Evolutionary conservation across 1,140 invertebrate species (phyloP), one percentile per base, ranked within the genome.

Genomic region (Drosophila gunungcola): DNA sequence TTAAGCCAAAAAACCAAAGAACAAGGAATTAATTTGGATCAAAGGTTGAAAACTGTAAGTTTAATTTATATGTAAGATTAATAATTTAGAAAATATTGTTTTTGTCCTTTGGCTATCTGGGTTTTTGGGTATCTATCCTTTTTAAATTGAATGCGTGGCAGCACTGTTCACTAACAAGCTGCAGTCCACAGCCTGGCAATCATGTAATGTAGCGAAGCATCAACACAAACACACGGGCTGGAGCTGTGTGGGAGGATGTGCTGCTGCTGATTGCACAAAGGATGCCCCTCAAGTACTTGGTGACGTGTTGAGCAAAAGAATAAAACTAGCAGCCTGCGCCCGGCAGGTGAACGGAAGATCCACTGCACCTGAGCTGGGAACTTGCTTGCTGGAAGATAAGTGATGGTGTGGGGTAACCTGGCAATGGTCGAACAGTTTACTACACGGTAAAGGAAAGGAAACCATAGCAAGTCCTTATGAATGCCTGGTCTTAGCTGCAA

Each of bases 261-360:
- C 86, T 86, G 80, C 62, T 73, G 49, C 61, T 88, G 83, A 88
- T 88, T 88, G 83, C 72, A 89, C 83, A 88, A 88, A 88, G 83
- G 67, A 69, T 77, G 80, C 84, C 65, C 72, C 79, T 79, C 84
- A 83, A 84, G 62, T 89, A 84, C 83, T 89, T 88, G 83, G 83
- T 83, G 83, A 83, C 84, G 83, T 88, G 83, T 73, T 77, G 79
- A 86, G 56, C 62, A 58, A 83, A 86, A 83, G 75, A 83, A 80
- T 76, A 63, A 67, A 80, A 73, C 60, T 61, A 73, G 70, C 63
- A 72, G 52, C 68, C 57, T 70, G 69, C 56, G 68, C 67, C 68
- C 63, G 73, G 45, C 76, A 76, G 48, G 45, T 73, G n/a, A 60
- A 49, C 63, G 51, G 54, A 42, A 56, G 38, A 54, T 55, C 46